phyloP scores from a whole-genome alignment of 2,888 invertebrate genomes.

The Merodon equestris region DNA sequence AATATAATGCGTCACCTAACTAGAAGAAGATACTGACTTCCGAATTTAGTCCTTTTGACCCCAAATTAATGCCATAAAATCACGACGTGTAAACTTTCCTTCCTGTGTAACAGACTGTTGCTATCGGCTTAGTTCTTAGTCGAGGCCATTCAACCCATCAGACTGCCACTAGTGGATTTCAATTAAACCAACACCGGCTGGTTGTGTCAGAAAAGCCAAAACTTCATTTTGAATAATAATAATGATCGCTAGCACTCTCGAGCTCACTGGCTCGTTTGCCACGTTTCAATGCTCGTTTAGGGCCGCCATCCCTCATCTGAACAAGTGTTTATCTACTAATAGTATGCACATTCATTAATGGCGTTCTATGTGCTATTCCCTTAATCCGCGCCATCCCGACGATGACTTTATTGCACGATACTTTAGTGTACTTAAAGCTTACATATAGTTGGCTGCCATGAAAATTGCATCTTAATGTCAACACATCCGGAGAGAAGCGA shows the following conservation, averaged over 20 bases:
- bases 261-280: slow-evolving; percentile 18
- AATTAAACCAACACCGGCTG: slow-evolving; percentile 61
- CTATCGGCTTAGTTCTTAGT: not conserved
- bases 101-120: slow-evolving; percentile 36
- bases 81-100: not conserved
- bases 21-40: no score
- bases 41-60: no score
- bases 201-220: slow-evolving; percentile 57
- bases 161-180: slow-evolving; percentile 48
- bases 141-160: slow-evolving; percentile 53
- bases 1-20: no score
- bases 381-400: slow-evolving; percentile 27
- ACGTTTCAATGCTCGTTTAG: slow-evolving; percentile 22
- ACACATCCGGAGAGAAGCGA: slow-evolving; percentile 47
- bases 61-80: no score
- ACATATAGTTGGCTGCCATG: slow-evolving; percentile 15
- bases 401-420: slow-evolving; percentile 30
- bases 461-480: slow-evolving; percentile 51
- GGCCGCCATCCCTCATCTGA: slow-evolving; percentile 2
- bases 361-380: slow-evolving; percentile 39
- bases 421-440: slow-evolving; percentile 3
- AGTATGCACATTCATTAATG: slow-evolving; percentile 67
- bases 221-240: slow-evolving; percentile 54
- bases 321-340: slow-evolving; percentile 51
- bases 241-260: slow-evolving; percentile 14